phyloP scores from a whole-genome alignment of 1,140 invertebrate species.

The Glossosoma conforme region DNA sequence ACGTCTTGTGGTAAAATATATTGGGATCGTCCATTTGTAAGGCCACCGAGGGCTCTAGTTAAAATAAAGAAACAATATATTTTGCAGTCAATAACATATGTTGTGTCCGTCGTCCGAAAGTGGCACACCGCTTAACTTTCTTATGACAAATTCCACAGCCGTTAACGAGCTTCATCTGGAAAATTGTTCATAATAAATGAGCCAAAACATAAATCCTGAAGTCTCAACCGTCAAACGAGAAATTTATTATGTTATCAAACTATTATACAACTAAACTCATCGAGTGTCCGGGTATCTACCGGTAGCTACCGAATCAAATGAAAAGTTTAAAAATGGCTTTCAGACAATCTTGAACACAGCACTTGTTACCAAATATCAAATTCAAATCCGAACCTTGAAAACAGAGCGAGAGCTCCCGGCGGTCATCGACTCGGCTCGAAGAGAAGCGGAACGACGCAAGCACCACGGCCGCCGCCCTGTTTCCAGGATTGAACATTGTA shows the following conservation, averaged over 20 bases:
- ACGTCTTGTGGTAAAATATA: conserved; percentile 33
- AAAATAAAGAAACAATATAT: conserved; percentile 25
- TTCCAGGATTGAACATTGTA: conserved; percentile 16
- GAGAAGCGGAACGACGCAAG: neutral
- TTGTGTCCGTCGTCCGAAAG: neutral
- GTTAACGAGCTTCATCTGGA: no score
- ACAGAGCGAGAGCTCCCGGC: neutral
- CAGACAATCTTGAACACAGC: neutral
- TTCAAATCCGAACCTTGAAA: conserved; percentile 10
- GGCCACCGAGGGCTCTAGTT: conserved; percentile 27
- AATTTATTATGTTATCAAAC: no score
- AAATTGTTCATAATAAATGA: no score
- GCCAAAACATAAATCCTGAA: no score
- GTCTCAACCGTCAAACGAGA: no score
- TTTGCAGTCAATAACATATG: conserved; percentile 12
- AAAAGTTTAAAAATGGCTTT: neutral
- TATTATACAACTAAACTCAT: no score
- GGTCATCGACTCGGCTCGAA: neutral
- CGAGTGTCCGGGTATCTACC: no score
- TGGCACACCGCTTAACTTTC: no score
- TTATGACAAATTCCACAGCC: no score
- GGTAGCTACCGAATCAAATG: neutral
- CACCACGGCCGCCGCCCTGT: neutral
- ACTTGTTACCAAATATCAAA: conserved; percentile 10
- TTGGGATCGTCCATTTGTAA: conserved; percentile 29